phyloP scores from a whole-genome alignment of 2,113 vertebrate genomes.

The Proterorhinus semilunaris region DNA sequence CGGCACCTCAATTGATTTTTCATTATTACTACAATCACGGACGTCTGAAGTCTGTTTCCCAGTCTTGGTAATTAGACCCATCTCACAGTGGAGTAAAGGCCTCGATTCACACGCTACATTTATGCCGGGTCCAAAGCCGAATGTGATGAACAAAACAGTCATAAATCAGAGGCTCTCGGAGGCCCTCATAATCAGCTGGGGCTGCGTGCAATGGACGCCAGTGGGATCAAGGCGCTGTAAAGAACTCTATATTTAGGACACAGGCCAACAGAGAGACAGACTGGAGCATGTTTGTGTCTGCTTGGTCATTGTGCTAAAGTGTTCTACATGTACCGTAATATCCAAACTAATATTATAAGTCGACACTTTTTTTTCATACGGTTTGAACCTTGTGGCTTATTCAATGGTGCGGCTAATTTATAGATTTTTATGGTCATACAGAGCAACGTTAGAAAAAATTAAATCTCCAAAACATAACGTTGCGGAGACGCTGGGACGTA shows the following conservation, averaged over 20 bases:
- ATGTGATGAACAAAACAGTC: constrained; percentile 7
- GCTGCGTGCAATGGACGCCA: constrained; percentile 42
- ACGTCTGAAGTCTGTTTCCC: constrained; percentile 5
- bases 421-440: no score
- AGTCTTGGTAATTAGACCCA: neutral
- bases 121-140: neutral
- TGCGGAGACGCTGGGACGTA: no score
- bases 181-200: constrained; percentile 5
- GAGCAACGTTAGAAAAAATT: no score
- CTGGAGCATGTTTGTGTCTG: constrained; percentile 20
- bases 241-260: constrained; percentile 57
- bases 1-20: neutral
- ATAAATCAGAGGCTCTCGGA: neutral
- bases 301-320: constrained; percentile 24
- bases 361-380: no score
- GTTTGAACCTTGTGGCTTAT: no score
- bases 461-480: no score
- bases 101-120: neutral
- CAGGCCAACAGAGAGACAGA: constrained; percentile 49
- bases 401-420: no score
- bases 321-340: neutral
- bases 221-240: constrained; percentile 52
- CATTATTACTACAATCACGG: no score
- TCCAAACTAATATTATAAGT: no score
- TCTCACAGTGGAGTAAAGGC: neutral